Evolutionary conservation across 2,797 vertebrate species (phyloP).

Genomic region (Varecia variegata): DNA sequence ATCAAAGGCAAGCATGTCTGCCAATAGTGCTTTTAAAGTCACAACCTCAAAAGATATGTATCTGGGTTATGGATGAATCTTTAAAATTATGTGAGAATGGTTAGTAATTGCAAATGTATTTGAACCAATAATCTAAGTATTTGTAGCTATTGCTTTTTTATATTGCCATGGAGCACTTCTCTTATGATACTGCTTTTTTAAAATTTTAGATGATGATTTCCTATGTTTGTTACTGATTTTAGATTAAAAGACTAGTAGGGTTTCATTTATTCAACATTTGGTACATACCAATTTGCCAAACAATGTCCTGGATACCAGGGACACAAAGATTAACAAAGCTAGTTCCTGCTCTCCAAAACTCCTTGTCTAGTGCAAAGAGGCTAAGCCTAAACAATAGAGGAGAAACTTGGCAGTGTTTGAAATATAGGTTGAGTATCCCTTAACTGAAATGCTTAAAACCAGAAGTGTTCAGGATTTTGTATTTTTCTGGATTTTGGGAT

Average conservation of each 20-base stretch:
- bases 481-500: not conserved
- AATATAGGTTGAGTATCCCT: not conserved
- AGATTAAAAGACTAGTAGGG: not conserved
- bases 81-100: not conserved
- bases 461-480: not conserved
- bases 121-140: not conserved
- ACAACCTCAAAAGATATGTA: not conserved
- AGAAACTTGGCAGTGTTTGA: not conserved
- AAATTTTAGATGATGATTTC: not conserved
- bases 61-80: not conserved
- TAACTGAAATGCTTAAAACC: not conserved
- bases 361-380: not conserved
- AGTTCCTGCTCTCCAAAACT: not conserved
- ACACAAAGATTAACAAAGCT: not conserved
- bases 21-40: not conserved
- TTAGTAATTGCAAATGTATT: not conserved
- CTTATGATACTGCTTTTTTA: not conserved
- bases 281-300: not conserved
- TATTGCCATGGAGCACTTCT: not conserved
- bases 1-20: not conserved
- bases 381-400: not conserved
- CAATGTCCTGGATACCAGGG: not conserved
- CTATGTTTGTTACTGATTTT: not conserved
- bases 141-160: not conserved
- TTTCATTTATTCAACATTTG: not conserved